Evolutionary conservation across 1,140 invertebrate genomes (phyloP), one percentile per base, ranked within the genome.

Genomic region (Prorops nasuta): DNA sequence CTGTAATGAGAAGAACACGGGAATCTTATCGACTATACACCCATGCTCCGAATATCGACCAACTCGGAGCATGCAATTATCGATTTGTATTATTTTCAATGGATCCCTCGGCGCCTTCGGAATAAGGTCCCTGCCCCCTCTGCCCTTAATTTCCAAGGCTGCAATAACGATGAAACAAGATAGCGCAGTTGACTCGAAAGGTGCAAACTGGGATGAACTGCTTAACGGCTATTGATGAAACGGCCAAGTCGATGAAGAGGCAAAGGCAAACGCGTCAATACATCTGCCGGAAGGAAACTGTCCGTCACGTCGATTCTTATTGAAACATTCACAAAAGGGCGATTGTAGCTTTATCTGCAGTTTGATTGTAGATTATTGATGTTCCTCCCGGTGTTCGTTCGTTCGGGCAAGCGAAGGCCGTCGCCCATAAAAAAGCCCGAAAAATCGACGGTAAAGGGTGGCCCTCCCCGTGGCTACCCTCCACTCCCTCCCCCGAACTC

Each of bases 281-380:
- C n/a, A n/a, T n/a, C n/a, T 28, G 45, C 52, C 48, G 51, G 36
- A 47, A 53, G 59, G 58, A 59, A 64, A 54, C 64, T 59, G 59
- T 63, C 51, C 52, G 62, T 60, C 62, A 60, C 58, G 53, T 61
- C 63, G 60, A 61, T 71, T 67, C 70, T 74, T 71, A 72, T 74
- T 72, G 69, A 72, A 72, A 72, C 62, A 64, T 71, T 67, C 65
- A 74, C 70, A 74, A 76, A 75, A 76, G 74, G 66, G 66, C 64
- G 69, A 71, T 71, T 67, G 67, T 75, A 73, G 71, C 72, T 73
- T 74, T 73, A 76, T 72, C 71, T 75, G 71, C 67, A 76, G 72
- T 76, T 77, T 74, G 73, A 76, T 76, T 75, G 73, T 76, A 77
- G 73, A 75, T 77, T 77, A 77, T 77, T 77, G 72, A 77, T 76